Base-by-base conservation (phyloP, 2,888 invertebrate species). In the Aphidius colemani region DNA sequence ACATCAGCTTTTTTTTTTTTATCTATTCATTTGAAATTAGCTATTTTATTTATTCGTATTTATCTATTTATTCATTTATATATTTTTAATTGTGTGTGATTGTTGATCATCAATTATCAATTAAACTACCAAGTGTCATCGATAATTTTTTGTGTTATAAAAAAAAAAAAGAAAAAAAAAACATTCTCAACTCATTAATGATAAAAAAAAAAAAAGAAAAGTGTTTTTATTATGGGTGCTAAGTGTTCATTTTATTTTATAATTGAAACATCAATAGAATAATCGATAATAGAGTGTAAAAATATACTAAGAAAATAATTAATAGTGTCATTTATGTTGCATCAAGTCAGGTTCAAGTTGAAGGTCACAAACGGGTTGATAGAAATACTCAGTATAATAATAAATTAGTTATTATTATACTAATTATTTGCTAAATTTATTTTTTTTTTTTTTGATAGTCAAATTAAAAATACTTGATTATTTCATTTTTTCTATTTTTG, bases 271-370 rank as follows among this genome's bases (percentile, higher is more conserved):
- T 41, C 11, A n/a, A 53, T 39, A 18, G 11, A 13, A 3, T 44
- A 46, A 45, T 45, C 46, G 13, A 30, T 30, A 10, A n/a, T 10
- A 46, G 49, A n/a, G 13, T 7, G 55, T 41, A 13, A 11, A 48
- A 57, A 46, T n/a, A 59, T 59, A 39, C n/a, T 13, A 13, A 13
- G 13, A 13, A 53, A 59, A 46, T 63, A 39, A 18, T 7, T 50
- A 55, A 13, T 13, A 64, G 56, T 61, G 57, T 3, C 11, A 13
- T 58, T 65, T 44, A 48, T 55, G 50, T 62, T 56, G 18, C 46
- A 57, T 49, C 30, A 43, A 53, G 50, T 64, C 65, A 63, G 66
- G 69, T 71, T 70, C 72, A 73, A 73, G 73, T 71, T 69, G 70
- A 70, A 72, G 72, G 72, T 64, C 63, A 41, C 57, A 11, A 45